phyloP scores from a whole-genome alignment of 1,140 invertebrate genomes.

The Pseudoatta argentina region DNA sequence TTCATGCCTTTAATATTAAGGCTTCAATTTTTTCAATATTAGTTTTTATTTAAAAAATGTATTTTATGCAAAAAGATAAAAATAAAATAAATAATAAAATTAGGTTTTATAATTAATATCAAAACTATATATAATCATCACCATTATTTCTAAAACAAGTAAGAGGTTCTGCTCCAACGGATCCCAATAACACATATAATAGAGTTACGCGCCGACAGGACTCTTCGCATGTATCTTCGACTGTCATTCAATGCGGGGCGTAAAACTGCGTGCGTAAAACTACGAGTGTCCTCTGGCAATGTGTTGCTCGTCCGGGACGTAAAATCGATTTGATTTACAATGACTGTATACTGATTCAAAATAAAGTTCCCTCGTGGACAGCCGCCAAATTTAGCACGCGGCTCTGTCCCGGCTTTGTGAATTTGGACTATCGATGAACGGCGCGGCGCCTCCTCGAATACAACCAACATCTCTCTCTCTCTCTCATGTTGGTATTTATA shows the following conservation, averaged over 20 bases:
- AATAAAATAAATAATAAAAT: not conserved
- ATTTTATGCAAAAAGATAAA: not conserved
- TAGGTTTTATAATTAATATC: not conserved
- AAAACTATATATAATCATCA: not conserved
- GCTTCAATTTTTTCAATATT: not conserved
- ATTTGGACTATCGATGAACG: conserved; percentile 37
- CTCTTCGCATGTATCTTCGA: conserved; percentile 42
- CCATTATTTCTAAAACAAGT: not conserved
- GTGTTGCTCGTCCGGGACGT: not conserved
- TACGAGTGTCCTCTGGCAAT: conserved; percentile 30
- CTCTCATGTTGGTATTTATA: conserved; percentile 68
- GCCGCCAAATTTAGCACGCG: conserved; percentile 20
- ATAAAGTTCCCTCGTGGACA: not conserved
- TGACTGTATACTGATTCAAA: conserved; percentile 23
- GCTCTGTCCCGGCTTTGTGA: conserved; percentile 2
- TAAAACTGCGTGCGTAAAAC: conserved; percentile 6
- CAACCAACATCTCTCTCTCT: not conserved
- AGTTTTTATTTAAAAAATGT: not conserved
- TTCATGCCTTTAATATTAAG: not conserved
- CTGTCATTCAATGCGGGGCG: conserved; percentile 4
- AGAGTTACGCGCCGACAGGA: conserved; percentile 29
- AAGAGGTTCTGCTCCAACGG: not conserved
- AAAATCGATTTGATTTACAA: conserved; percentile 57
- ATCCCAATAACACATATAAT: conserved; percentile 55
- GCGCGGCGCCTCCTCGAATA: not conserved